Evolutionary conservation across 2,888 invertebrate species (phyloP).

Genomic region (Scaptomyza flava): DNA sequence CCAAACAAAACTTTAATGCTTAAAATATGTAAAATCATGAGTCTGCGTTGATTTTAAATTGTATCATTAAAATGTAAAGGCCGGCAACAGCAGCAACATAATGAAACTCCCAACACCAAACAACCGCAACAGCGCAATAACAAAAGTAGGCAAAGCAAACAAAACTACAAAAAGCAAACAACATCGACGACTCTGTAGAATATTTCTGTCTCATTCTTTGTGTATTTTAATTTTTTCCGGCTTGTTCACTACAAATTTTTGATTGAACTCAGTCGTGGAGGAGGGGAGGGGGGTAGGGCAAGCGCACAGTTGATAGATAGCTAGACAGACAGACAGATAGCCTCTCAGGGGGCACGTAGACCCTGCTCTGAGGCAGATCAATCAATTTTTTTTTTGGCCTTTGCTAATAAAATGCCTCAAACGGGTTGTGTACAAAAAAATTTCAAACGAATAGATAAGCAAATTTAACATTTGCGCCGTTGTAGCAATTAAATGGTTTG

Average conservation of each 20-base stretch:
- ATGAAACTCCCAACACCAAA: slow-evolving; percentile 63
- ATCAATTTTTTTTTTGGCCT: slow-evolving; percentile 65
- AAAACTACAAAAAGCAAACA: slow-evolving; percentile 28
- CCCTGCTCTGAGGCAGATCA: slow-evolving; percentile 64
- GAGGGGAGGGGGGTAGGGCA: too few species aligned
- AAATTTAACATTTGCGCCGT: slow-evolving; percentile 60
- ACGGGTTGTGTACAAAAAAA: neutral
- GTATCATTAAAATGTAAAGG: slow-evolving; percentile 73
- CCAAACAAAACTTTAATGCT: slow-evolving; percentile 69
- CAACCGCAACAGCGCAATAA: slow-evolving; percentile 12
- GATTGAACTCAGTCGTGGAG: slow-evolving; percentile 60
- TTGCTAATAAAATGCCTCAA: slow-evolving; percentile 71
- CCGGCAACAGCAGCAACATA: slow-evolving; percentile 33
- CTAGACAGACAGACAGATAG: slow-evolving; percentile 11
- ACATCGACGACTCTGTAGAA: slow-evolving; percentile 15
- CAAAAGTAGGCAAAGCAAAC: slow-evolving; percentile 41
- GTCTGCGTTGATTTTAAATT: slow-evolving; percentile 80
- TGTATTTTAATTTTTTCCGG: slow-evolving; percentile 67
- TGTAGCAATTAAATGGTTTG: slow-evolving; percentile 65
- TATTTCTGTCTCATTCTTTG: slow-evolving; percentile 22
- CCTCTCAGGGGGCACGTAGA: slow-evolving; percentile 27
- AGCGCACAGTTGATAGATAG: slow-evolving; percentile 9
- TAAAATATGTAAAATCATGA: slow-evolving; percentile 78
- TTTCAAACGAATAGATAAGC: slow-evolving; percentile 45
- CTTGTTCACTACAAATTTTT: slow-evolving; percentile 78